Conservation (phyloP, 2,113 vertebrate genomes). For the Eolophus roseicapilla region DNA sequence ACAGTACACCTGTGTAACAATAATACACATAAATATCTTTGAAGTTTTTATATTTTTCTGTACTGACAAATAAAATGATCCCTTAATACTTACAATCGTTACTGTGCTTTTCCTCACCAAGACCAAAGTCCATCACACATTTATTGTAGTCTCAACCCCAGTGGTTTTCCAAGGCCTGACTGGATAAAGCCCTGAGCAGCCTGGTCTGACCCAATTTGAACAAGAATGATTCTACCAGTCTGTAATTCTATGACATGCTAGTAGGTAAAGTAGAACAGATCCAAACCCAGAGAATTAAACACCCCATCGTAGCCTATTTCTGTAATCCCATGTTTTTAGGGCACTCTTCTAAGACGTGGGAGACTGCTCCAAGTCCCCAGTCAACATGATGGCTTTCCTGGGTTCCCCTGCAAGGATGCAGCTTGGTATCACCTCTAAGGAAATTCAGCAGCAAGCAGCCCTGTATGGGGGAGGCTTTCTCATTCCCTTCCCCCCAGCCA, state of each 20-base stretch:
- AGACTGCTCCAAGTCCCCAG: neutral
- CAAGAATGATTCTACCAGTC: neutral
- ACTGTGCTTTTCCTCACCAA: neutral
- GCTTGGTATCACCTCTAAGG: neutral
- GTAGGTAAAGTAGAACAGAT: neutral
- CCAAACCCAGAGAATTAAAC: neutral
- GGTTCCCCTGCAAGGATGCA: neutral
- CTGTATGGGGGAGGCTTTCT: neutral
- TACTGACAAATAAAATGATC: neutral
- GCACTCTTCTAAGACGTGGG: neutral
- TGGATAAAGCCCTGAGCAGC: neutral
- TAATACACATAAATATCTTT: neutral
- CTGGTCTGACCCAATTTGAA: neutral
- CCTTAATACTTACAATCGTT: neutral
- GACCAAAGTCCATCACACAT: neutral
- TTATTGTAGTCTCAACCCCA: neutral
- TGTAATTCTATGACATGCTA: neutral
- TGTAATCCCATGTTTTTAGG: neutral
- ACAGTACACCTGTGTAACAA: neutral
- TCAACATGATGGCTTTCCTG: neutral
- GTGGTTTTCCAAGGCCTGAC: neutral
- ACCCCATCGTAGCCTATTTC: neutral
- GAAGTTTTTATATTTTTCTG: neutral
- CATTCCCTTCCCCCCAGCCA: constrained; percentile 24
- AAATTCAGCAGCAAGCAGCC: neutral